Evolutionary conservation across 2,888 invertebrate species (phyloP).

Genomic region (Leptothorax acervorum): DNA sequence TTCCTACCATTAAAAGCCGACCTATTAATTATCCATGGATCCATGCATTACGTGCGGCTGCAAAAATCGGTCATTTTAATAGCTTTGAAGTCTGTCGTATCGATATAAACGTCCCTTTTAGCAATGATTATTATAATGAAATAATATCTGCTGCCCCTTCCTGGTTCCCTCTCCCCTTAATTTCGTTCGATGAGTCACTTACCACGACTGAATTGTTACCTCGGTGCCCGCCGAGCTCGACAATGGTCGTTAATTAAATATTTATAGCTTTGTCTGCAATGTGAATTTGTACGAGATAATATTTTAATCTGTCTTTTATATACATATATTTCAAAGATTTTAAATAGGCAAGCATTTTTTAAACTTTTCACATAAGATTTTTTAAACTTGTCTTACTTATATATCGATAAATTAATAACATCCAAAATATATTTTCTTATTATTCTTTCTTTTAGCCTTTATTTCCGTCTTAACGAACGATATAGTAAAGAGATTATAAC

Average conservation of each 20-base stretch:
- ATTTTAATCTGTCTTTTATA: neutral
- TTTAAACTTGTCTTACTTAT: too few relatives aligned
- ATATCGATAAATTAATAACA: neutral
- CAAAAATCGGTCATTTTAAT: slow-evolving; percentile 46
- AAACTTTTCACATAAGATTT: neutral
- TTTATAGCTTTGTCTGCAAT: neutral
- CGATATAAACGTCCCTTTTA: slow-evolving; percentile 39
- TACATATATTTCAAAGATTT: neutral
- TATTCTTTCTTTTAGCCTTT: neutral
- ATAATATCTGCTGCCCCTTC: slow-evolving; percentile 21
- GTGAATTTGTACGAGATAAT: neutral
- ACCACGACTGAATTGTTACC: slow-evolving; percentile 22
- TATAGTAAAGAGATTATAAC: slow-evolving; percentile 9
- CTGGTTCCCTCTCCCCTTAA: neutral
- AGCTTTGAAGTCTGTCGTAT: slow-evolving; percentile 43
- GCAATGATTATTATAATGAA: slow-evolving; percentile 44
- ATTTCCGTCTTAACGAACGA: neutral
- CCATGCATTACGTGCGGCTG: slow-evolving; percentile 2
- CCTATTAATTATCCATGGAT: slow-evolving; percentile 32
- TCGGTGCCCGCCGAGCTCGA: neutral
- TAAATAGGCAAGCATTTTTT: neutral
- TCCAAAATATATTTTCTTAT: neutral
- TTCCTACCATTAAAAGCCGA: slow-evolving; percentile 24
- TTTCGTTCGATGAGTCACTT: slow-evolving; percentile 19
- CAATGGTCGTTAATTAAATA: slow-evolving; percentile 28